Conservation (phyloP, 2,888 invertebrate species). For the Stegana nigrithorax region DNA sequence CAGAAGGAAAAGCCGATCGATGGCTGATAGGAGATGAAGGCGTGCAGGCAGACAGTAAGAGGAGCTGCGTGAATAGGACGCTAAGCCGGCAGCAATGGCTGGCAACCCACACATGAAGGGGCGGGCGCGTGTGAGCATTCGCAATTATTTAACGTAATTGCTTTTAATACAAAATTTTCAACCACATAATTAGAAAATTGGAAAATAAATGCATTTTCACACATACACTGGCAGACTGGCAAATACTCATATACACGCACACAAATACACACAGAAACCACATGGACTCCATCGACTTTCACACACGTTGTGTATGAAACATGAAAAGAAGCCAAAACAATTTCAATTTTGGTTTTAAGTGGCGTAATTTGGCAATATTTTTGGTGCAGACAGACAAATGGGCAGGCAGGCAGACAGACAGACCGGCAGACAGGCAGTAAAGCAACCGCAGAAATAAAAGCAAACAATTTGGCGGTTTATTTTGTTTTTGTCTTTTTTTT, state of each 20-base stretch:
- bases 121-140: background rate
- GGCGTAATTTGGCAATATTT: constrained; percentile 10
- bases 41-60: too few relatives aligned
- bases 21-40: too few relatives aligned
- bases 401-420: background rate
- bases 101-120: background rate
- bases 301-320: background rate
- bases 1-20: too few relatives aligned
- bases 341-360: background rate
- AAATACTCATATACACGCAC: constrained; percentile 5
- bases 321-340: constrained; percentile 3
- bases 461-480: too few relatives aligned
- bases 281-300: too few relatives aligned
- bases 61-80: too few relatives aligned
- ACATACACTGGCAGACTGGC: background rate
- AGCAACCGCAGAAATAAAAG: too few relatives aligned
- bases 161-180: constrained; percentile 41
- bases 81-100: background rate
- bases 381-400: background rate
- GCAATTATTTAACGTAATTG: constrained; percentile 51
- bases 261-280: background rate
- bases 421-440: background rate
- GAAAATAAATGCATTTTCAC: constrained; percentile 41
- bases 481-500: too few relatives aligned
- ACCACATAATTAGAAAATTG: constrained; percentile 50